Evolutionary conservation across 2,888 invertebrate species (phyloP), one percentile per base, ranked within the genome.

Genomic region (Anoplius nigerrimus): DNA sequence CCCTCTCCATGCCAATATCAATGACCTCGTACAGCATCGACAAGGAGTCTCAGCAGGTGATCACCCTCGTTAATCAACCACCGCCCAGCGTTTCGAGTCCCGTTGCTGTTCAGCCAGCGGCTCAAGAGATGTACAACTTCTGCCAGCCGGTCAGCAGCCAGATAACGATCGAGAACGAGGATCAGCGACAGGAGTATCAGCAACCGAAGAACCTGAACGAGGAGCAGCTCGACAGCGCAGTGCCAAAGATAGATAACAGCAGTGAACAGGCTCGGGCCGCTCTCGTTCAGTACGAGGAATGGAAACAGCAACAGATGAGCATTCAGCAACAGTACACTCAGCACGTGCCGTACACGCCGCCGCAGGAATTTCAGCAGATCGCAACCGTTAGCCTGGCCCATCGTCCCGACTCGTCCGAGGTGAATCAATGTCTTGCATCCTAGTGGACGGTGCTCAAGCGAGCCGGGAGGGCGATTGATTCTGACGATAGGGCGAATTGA

Each of bases 21-120:
- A 16, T 78, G 5, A 62, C 80, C 13, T 27, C 75, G 4, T 54
- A 74, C 46, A 34, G 46, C 5, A 63, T 66, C 45, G 84, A 83
- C 15, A 65, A 61, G 0, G 83, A 81, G 48, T 84, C 86, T 43
- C 66, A 81, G 13, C 86, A 84, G 62, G 82, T 87, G 24, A 84
- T 86, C 8, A 87, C 81, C 52, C 67, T 87, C 11, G 76, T 86
- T 2, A 83, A 74, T 69, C 86, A 87, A 69, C 84, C 81, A 4
- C 82, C 81, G 0, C 85, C 85, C 4, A 82, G 82, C 43, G 84
- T 87, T 8, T 81, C 86, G 2, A 87, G 85, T 75, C 85, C 87
- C 0, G 85, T 86, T 0, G 84, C 87, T 5, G 78, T 86, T 46
- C 86, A 86, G 48, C 86, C 86, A 3, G 74, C 75, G 3, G 77